These are phyloP conservation scores for Eumerus sabulonum DNA, from an alignment of 2,888 invertebrate genomes.

Conservation along the genomic window DNA sequence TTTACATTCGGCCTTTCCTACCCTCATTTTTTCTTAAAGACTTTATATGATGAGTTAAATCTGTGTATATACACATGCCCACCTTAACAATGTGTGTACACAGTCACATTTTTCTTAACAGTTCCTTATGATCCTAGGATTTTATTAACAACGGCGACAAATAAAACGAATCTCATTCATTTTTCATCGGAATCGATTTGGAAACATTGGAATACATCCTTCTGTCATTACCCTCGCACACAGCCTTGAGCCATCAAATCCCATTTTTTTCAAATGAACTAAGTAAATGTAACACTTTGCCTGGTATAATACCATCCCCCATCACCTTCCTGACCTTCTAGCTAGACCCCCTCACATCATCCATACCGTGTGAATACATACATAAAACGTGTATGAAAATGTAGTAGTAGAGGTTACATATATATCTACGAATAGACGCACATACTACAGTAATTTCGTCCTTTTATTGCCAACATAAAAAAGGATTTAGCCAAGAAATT, in stretches of 20 bases:
- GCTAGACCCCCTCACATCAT: too few relatives aligned
- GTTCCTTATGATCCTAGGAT: too few relatives aligned
- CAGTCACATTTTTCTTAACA: too few relatives aligned
- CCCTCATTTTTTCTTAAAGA: too few relatives aligned
- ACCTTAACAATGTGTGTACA: too few relatives aligned
- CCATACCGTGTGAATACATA: too few relatives aligned
- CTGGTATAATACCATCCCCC: constrained; percentile 6
- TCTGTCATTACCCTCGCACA: neutral
- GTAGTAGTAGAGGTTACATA: neutral
- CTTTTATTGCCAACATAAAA: constrained; percentile 71
- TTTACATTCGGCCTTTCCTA: too few relatives aligned
- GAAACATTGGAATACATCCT: neutral
- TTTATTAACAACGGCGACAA: neutral
- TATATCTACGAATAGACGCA: constrained; percentile 7
- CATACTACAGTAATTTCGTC: constrained; percentile 58
- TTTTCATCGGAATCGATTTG: neutral
- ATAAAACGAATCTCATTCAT: constrained; percentile 10
- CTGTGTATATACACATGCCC: too few relatives aligned
- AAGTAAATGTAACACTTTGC: constrained; percentile 42
- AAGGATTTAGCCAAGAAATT: constrained; percentile 70
- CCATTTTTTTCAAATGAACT: constrained; percentile 29
- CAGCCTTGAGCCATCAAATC: constrained; percentile 21
- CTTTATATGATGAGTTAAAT: too few relatives aligned
- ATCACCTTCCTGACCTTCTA: too few relatives aligned
- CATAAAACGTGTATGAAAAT: neutral